Base-by-base conservation (phyloP, 2,113 vertebrate species). In the Maccullochella peelii region DNA sequence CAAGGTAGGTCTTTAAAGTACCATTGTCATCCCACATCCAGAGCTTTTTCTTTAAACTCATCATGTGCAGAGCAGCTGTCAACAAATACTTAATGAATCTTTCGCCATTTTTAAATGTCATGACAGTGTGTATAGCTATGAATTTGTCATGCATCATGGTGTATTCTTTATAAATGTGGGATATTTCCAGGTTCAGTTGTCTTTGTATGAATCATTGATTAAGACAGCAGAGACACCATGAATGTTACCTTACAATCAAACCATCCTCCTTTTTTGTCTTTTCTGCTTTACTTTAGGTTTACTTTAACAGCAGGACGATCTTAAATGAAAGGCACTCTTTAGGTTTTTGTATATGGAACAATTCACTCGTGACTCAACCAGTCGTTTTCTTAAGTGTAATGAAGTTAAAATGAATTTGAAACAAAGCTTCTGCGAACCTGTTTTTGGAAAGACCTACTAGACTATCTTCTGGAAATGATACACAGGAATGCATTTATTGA, bases 1-100 rank as follows among this genome's bases (percentile, higher is more conserved):
- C 95, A 96, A 96, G 97, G 98, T 99, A 97, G 95, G 96, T 93
- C 89, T n/a, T 14, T 79, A 65, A 58, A 82, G 38, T 77, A 11
- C 58, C 16, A 30, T 47, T 44, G 30, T 36, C 77, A 67, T 58
- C 54, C 10, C 50, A 59, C 55, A 38, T 50, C 52, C 42, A 63
- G 14, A 47, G 54, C 80, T 30, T 2, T 27, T 42, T 38, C n/a
- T 50, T 62, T 4, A 57, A 62, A 55, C 49, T 77, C 61, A 68
- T 69, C n/a, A 61, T 73, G 23, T 66, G 68, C 33, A 42, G 33
- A 62, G 12, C 54, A 47, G 42, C 54, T 50, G 47, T 82, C 30
- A 71, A 65, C 62, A 68, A 33, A 66, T 12, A 55, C 52, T 25
- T 61, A 1, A 47, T 75, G 11, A 69, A 88, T 80, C 9, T 84